These are phyloP conservation scores for Leptodactylus fuscus DNA, from an alignment of 2,113 vertebrate genomes.

Conservation along the genomic window DNA sequence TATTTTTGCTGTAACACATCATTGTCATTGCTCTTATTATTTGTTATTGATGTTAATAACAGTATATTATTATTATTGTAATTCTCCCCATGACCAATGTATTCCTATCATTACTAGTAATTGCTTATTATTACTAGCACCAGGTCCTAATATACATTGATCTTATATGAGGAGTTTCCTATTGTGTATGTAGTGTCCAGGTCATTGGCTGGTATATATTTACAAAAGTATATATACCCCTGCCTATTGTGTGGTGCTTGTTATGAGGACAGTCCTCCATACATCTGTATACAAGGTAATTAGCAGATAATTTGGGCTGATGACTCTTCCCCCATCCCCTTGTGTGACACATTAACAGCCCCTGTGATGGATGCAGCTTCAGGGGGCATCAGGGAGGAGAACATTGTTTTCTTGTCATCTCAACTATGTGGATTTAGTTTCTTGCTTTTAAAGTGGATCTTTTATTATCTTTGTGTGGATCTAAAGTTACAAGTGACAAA, in stretches of 20 bases:
- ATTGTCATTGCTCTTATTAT: too few relatives aligned
- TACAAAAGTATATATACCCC: constrained; percentile 4
- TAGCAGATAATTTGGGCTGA: constrained; percentile 73
- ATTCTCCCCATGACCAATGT: too few relatives aligned
- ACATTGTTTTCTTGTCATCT: constrained; percentile 69
- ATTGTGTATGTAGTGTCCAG: neutral
- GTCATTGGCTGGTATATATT: neutral
- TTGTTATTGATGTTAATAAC: too few relatives aligned
- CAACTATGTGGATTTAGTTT: constrained; percentile 64
- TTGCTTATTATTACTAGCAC: neutral
- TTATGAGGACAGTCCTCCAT: constrained; percentile 29
- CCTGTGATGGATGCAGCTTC: constrained; percentile 69
- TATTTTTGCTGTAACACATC: too few relatives aligned
- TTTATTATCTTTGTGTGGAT: constrained; percentile 16
- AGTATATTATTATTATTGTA: too few relatives aligned
- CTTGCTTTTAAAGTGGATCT: constrained; percentile 20
- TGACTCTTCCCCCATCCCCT: constrained; percentile 67
- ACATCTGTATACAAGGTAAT: constrained; percentile 67
- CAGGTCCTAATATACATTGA: neutral
- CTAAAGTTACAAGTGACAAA: neutral
- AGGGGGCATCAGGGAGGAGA: constrained; percentile 42
- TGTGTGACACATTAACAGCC: constrained; percentile 73
- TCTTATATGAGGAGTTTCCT: too few relatives aligned
- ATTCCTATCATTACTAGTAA: too few relatives aligned
- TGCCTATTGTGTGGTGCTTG: too few relatives aligned